Evolutionary conservation across 1,140 invertebrate species (phyloP).

Genomic region (Trichonephila inaurata): DNA sequence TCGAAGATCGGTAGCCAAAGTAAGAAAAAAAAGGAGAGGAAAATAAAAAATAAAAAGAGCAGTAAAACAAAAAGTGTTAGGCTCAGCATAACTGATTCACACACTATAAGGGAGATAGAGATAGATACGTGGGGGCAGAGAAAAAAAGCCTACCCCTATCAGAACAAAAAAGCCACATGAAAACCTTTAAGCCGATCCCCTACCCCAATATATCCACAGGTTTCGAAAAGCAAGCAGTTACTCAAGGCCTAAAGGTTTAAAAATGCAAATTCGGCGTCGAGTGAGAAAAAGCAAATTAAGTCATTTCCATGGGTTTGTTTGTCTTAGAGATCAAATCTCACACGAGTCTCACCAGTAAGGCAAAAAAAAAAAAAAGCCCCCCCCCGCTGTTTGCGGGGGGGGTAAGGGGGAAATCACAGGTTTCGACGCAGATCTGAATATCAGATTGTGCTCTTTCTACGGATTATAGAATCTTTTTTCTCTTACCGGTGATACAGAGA

Average conservation of each 20-base stretch:
- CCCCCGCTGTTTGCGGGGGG: neutral
- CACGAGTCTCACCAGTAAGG: constrained; percentile 10
- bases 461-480: constrained; percentile 56
- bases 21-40: neutral
- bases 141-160: constrained; percentile 22
- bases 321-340: constrained; percentile 74
- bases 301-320: constrained; percentile 76
- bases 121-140: neutral
- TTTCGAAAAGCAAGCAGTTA: constrained; percentile 74
- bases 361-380: constrained; percentile 53
- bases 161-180: constrained; percentile 42
- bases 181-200: constrained; percentile 71
- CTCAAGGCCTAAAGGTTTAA: constrained; percentile 75
- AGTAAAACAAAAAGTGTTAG: constrained; percentile 38
- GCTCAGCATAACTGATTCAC: constrained; percentile 54
- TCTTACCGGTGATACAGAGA: constrained; percentile 53
- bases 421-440: constrained; percentile 70
- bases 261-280: constrained; percentile 71
- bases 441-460: constrained; percentile 70
- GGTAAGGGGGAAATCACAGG: neutral
- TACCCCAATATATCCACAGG: constrained; percentile 72
- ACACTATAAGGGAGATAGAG: constrained; percentile 11
- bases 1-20: neutral
- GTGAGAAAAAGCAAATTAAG: constrained; percentile 75
- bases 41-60: neutral